Evolutionary conservation across 2,113 vertebrate species (phyloP).

Genomic region (Syngnathoides biaculeatus): DNA sequence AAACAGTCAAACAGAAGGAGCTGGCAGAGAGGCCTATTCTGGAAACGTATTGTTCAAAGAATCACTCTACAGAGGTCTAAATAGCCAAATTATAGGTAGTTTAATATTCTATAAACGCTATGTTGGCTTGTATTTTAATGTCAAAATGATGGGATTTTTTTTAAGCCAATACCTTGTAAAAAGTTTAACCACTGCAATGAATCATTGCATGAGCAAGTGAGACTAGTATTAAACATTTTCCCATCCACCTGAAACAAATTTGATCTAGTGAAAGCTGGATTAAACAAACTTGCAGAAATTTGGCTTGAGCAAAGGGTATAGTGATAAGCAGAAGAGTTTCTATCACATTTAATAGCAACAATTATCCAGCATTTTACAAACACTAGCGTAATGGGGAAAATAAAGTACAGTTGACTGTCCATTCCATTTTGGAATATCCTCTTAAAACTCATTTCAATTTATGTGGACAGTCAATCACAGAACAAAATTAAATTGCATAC

Average conservation of each 20-base stretch:
- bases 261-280: not conserved
- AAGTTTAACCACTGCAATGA: not conserved
- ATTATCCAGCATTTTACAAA: conserved; percentile 30
- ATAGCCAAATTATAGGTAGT: no score
- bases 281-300: not conserved
- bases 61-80: no score
- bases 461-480: conserved; percentile 13
- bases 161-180: no score
- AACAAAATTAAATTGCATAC: conserved; percentile 2
- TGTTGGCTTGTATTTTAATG: no score
- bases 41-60: no score
- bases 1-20: no score
- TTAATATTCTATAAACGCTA: no score
- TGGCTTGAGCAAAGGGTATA: not conserved
- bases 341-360: conserved; percentile 52
- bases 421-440: not conserved
- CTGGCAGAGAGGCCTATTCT: no score
- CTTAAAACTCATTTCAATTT: conserved; percentile 12
- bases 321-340: not conserved
- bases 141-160: no score
- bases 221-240: conserved; percentile 42
- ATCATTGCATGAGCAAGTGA: conserved; percentile 14
- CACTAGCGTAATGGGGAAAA: conserved; percentile 6
- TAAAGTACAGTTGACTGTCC: conserved; percentile 17
- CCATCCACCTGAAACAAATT: not conserved